Evolutionary conservation across 2,888 invertebrate species (phyloP).

Genomic region (Dicyrtoma fusca): DNA sequence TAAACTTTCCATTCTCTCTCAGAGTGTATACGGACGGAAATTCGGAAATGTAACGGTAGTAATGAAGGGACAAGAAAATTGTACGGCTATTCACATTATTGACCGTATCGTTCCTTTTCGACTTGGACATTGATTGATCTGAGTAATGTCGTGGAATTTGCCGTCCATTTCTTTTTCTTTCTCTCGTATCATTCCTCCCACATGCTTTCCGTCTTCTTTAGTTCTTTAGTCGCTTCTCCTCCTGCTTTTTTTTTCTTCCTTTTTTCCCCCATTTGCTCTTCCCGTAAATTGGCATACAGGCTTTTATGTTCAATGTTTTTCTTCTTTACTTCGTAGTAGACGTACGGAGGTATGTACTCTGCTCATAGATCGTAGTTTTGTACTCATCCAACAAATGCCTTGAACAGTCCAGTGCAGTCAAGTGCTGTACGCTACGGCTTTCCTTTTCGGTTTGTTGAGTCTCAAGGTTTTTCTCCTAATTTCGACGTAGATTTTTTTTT

Average conservation of each 20-base stretch:
- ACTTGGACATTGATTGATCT: constrained; percentile 37
- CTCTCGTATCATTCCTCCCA: constrained; percentile 33
- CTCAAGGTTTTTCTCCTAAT: too few relatives aligned
- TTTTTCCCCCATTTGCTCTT: constrained; percentile 5
- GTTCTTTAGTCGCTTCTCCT: background rate
- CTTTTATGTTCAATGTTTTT: background rate
- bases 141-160: constrained; percentile 35
- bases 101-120: constrained; percentile 10
- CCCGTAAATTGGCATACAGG: background rate
- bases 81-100: background rate
- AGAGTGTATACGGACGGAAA: too few relatives aligned
- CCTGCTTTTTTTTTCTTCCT: background rate
- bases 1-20: too few relatives aligned
- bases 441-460: too few relatives aligned
- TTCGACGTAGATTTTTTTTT: too few relatives aligned
- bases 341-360: too few relatives aligned
- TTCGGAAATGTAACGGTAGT: too few relatives aligned
- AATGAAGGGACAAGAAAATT: constrained; percentile 8
- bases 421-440: too few relatives aligned
- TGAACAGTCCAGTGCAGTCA: too few relatives aligned
- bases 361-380: too few relatives aligned
- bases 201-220: constrained; percentile 17
- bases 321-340: too few relatives aligned
- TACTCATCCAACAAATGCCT: too few relatives aligned
- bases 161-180: constrained; percentile 29